These are phyloP conservation scores for Drosophila fulvimacula DNA, from an alignment of 2,888 invertebrate species.

Conservation along the genomic window DNA sequence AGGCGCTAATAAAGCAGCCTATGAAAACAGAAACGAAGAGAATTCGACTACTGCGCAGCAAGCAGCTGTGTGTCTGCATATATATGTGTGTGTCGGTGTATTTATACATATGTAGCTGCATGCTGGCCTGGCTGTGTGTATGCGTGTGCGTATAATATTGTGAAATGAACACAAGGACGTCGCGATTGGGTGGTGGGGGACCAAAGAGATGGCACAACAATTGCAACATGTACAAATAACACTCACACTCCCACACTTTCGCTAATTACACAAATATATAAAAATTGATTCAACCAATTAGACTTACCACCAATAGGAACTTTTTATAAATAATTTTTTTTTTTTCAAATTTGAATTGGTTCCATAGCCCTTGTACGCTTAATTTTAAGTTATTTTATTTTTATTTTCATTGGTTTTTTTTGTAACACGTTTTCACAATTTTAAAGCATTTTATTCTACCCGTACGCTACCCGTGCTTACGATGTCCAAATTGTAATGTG, in stretches of 20 bases:
- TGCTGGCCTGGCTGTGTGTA: not conserved
- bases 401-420: not conserved
- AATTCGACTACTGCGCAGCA: constrained; percentile 68
- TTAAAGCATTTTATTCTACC: constrained; percentile 27
- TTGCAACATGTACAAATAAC: constrained; percentile 17
- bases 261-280: not conserved
- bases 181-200: constrained; percentile 29
- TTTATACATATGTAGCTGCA: constrained; percentile 1
- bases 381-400: constrained; percentile 23
- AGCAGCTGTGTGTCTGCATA: constrained; percentile 46
- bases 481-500: constrained; percentile 48
- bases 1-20: constrained; percentile 62
- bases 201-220: constrained; percentile 29
- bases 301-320: constrained; percentile 42
- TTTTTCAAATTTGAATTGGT: not conserved
- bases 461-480: constrained; percentile 13
- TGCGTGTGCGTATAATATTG: constrained; percentile 34
- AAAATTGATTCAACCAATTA: not conserved
- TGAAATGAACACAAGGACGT: constrained; percentile 72
- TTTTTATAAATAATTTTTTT: not conserved
- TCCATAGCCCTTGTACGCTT: constrained; percentile 29
- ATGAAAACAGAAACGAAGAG: constrained; percentile 70
- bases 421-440: constrained; percentile 26
- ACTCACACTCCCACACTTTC: not conserved
- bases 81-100: constrained; percentile 11